Base-by-base conservation (phyloP, 1,140 invertebrate genomes). In the Mamestra configurata region DNA sequence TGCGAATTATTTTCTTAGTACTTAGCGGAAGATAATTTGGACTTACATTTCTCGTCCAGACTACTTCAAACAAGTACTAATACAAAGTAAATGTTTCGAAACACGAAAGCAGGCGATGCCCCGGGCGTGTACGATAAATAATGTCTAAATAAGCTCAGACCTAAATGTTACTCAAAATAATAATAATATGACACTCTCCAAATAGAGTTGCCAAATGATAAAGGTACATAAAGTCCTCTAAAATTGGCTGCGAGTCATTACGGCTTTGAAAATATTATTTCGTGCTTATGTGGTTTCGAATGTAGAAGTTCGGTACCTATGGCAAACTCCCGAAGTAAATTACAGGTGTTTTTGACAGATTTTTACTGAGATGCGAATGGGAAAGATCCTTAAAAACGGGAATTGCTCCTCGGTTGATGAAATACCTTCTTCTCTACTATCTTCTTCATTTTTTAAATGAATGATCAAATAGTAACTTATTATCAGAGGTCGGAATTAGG, bases 91-190 rank as follows among this genome's bases (percentile, higher is more conserved):
- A 89, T 89, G 84, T 73, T 80, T 81, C 85, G 86, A 86, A 89
- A 89, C 86, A 86, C 84, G 83, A 81, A 85, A 82, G 83, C 89
- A 91, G 89, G 90, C 89, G 90, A 84, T 80, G 73, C 77, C 79
- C 51, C 27, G 49, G 55, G 68, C 51, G 81, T 31, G 51, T 73
- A 83, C 83, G 66, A 90, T 92, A 93, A 93, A 93, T 90, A 89
- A 89, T 79, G 68, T 82, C 78, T 87, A 85, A 51, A 91, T 90
- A 91, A 89, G 88, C 83, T 80, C 76, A 5, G 43, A 75, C 80
- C 84, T 88, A 90, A 86, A 88, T 88, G 84, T 88, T 86, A 86
- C 86, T 79, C 72, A 75, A 82, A 90, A 87, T 89, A 86, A 87
- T 88, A 90, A 87, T 89, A 86, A 87, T 88, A 84, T 82, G 78